phyloP scores from a whole-genome alignment of 1,140 invertebrate genomes.

The Diabrotica virgifera region DNA sequence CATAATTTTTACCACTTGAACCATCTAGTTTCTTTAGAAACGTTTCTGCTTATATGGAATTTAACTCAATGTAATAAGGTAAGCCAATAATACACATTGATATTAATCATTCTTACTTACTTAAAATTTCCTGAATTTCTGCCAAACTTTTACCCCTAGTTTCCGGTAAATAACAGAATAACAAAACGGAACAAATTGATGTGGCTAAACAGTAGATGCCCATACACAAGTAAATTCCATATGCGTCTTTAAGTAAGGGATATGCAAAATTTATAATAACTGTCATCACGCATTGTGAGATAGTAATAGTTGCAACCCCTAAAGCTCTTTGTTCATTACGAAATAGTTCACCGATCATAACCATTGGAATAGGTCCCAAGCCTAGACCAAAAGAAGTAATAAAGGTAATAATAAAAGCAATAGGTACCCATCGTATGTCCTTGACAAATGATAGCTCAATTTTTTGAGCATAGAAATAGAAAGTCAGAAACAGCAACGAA shows the following conservation, averaged over 20 bases:
- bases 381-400: neutral
- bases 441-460: neutral
- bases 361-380: neutral
- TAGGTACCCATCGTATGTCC: neutral
- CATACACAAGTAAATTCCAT: neutral
- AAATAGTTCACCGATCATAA: neutral
- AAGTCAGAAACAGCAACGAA: neutral
- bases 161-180: neutral
- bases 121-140: neutral
- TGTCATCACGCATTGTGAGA: neutral
- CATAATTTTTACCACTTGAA: too few species aligned
- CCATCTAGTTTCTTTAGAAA: too few species aligned
- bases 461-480: neutral
- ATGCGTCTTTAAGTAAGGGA: neutral
- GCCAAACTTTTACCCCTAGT: neutral
- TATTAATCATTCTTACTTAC: too few species aligned
- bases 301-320: neutral
- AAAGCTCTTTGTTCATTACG: neutral
- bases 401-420: neutral
- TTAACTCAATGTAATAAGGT: too few species aligned
- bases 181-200: neutral
- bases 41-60: too few species aligned
- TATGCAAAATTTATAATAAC: neutral
- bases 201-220: neutral
- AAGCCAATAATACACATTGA: too few species aligned